A percentile compares a stretch with the other conserved stretches of the same genome.
Evolutionary conservation across 92 coral and sea anemone species (phyloP).

Genomic region (Porites evermanni): DNA sequence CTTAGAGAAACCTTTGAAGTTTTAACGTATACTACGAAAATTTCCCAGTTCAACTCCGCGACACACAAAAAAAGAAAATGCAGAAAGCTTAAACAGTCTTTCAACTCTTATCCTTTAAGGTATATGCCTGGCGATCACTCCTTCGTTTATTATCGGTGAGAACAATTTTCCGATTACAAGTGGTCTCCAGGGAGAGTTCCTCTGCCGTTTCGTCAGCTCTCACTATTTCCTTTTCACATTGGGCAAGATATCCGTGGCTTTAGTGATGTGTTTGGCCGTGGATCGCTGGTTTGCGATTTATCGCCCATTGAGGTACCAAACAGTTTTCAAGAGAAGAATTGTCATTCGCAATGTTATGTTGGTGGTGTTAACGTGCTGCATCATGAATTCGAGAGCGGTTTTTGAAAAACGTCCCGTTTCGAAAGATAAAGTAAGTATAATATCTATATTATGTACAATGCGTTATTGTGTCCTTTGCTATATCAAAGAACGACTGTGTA

Average conservation of each 20-base stretch:
- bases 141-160: slow-evolving; percentile 38
- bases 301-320: slow-evolving; percentile 67
- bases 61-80: background rate
- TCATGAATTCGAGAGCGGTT: slow-evolving; percentile 31
- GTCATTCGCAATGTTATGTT: slow-evolving; percentile 35
- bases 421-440: background rate
- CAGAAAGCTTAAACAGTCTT: background rate
- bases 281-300: slow-evolving; percentile 80
- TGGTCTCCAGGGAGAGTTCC: slow-evolving; percentile 49
- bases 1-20: too few species aligned
- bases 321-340: slow-evolving; percentile 48
- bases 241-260: slow-evolving; percentile 46
- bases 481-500: too few species aligned
- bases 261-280: slow-evolving; percentile 54
- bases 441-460: too few species aligned
- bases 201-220: slow-evolving; percentile 52
- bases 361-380: slow-evolving; percentile 40
- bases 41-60: background rate
- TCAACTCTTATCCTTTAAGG: background rate
- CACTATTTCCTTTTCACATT: slow-evolving; percentile 49
- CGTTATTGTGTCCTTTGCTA: too few species aligned
- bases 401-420: slow-evolving; percentile 17
- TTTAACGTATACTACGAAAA: too few species aligned
- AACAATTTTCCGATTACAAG: slow-evolving; percentile 28
- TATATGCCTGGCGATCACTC: slow-evolving; percentile 22